A percentile compares a stretch with the other conserved stretches of the same genome.
phyloP scores from a whole-genome alignment of 2,797 vertebrate species.

The Phoebastria nigripes region DNA sequence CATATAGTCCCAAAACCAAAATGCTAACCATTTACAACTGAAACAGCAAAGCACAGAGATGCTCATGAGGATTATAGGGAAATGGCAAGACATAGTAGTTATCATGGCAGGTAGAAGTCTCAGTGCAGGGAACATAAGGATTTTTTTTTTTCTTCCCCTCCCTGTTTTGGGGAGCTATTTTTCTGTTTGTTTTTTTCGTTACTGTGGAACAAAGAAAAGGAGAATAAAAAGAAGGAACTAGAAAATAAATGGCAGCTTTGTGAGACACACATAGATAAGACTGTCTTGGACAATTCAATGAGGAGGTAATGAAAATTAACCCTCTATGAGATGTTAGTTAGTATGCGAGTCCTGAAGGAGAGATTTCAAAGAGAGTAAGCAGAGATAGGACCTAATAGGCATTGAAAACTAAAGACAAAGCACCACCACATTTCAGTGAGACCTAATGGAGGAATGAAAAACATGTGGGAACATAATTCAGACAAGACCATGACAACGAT shows the following conservation, averaged over 20 bases:
- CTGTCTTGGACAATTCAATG: not conserved
- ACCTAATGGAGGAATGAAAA: not conserved
- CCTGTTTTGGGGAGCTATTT: not conserved
- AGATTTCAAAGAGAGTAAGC: not conserved
- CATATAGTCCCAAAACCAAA: not conserved
- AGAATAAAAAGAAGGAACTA: not conserved
- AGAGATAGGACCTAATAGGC: not conserved
- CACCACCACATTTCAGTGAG: not conserved
- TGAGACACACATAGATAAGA: not conserved
- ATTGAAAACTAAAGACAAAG: not conserved
- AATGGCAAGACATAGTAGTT: not conserved
- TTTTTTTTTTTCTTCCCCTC: fast-evolving
- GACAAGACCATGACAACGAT: not conserved
- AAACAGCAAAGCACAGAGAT: not conserved
- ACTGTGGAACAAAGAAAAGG: not conserved
- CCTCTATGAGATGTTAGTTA: not conserved
- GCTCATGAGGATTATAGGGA: not conserved
- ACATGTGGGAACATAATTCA: not conserved
- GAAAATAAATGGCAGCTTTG: not conserved
- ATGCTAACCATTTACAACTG: not conserved
- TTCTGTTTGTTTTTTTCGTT: not conserved
- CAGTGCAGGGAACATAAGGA: not conserved
- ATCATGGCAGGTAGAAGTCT: not conserved
- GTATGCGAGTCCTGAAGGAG: not conserved
- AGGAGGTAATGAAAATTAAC: not conserved